phyloP scores from a whole-genome alignment of 2,113 vertebrate genomes.

The Microtus oregoni region DNA sequence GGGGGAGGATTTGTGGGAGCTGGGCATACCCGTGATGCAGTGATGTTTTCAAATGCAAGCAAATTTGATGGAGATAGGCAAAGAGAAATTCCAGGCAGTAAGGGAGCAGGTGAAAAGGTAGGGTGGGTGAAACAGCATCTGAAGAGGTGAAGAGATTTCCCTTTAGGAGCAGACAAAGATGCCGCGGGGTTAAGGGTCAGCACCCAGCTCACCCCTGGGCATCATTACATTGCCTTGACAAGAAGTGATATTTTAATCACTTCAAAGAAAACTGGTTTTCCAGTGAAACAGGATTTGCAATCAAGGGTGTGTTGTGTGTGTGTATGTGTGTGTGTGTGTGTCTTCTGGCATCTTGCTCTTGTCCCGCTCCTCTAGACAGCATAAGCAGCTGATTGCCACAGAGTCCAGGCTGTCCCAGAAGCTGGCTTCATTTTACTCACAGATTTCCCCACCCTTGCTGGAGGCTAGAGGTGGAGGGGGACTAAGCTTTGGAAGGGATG shows the following conservation, averaged over 20 bases:
- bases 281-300: too few relatives aligned
- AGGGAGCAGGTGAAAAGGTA: neutral
- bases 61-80: neutral
- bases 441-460: neutral
- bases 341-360: neutral
- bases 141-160: neutral
- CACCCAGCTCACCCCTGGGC: fast-evolving
- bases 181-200: too few relatives aligned
- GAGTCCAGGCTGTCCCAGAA: too few relatives aligned
- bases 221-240: neutral
- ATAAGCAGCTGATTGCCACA: neutral
- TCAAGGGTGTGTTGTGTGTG: too few relatives aligned
- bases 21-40: neutral
- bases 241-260: too few relatives aligned
- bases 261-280: too few relatives aligned
- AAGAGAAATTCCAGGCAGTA: neutral
- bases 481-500: neutral
- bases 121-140: neutral
- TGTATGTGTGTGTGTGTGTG: too few relatives aligned
- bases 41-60: neutral
- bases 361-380: neutral
- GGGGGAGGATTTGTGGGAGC: neutral
- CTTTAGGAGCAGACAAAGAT: neutral
- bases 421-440: neutral
- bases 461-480: neutral